These are phyloP conservation scores for Coccyzus lansbergi DNA, from an alignment of 2,797 vertebrate genomes.

Conservation along the genomic window DNA sequence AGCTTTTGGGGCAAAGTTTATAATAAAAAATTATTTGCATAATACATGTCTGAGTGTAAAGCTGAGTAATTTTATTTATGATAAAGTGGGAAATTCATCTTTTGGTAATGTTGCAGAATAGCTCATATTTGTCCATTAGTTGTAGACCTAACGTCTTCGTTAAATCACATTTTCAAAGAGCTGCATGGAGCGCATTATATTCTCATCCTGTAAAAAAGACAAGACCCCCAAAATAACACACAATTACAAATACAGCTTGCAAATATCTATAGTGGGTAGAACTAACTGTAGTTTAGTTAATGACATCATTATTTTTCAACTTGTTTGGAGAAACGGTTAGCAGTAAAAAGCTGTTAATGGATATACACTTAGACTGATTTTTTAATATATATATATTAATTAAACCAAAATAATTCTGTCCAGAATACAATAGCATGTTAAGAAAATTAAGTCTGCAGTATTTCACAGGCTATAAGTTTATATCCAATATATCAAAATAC, in stretches of 20 bases:
- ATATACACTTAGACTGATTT: neutral
- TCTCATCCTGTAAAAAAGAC: conserved; percentile 88
- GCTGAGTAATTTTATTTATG: conserved; percentile 80
- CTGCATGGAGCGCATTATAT: conserved; percentile 99
- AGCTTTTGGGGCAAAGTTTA: conserved; percentile 55
- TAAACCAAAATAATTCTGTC: neutral
- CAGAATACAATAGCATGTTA: neutral
- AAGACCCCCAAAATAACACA: neutral
- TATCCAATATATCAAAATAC: neutral
- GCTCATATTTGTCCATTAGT: conserved; percentile 72
- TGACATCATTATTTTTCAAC: neutral
- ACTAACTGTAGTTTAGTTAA: neutral
- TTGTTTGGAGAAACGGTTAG: neutral
- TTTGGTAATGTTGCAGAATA: conserved; percentile 77
- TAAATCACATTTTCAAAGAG: conserved; percentile 99
- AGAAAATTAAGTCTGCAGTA: neutral
- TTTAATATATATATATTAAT: neutral
- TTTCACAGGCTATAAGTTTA: neutral
- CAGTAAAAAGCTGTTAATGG: neutral
- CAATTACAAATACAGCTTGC: neutral
- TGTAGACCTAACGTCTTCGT: conserved; percentile 71
- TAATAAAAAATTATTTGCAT: conserved; percentile 79
- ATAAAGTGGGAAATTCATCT: conserved; percentile 76
- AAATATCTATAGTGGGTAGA: neutral
- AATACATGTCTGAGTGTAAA: conserved; percentile 78